phyloP scores from a whole-genome alignment of 2,113 vertebrate genomes.

The Nestor notabilis region DNA sequence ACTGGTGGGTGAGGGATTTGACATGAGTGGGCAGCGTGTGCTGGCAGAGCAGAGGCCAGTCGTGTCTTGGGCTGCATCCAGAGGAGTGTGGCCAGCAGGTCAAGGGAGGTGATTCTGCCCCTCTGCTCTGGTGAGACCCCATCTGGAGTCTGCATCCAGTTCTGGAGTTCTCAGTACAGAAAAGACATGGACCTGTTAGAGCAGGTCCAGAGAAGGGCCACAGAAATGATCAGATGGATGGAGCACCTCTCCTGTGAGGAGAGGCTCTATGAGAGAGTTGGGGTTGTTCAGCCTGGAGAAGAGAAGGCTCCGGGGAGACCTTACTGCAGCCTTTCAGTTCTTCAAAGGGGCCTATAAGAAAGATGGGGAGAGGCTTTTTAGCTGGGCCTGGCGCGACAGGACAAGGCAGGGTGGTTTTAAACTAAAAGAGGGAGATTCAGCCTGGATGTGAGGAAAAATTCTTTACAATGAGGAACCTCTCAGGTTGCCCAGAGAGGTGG shows the following conservation, averaged over 20 bases:
- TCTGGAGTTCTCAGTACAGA: background rate
- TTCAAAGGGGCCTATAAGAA: background rate
- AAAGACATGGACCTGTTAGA: background rate
- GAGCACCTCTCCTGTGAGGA: background rate
- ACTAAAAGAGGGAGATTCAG: background rate
- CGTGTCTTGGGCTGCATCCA: background rate
- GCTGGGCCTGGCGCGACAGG: background rate
- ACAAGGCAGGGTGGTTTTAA: background rate
- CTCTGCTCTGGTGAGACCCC: background rate
- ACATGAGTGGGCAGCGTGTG: background rate
- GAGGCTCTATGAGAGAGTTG: background rate
- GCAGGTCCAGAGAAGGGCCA: background rate
- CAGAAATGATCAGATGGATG: background rate
- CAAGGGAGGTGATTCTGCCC: background rate
- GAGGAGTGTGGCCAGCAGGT: background rate
- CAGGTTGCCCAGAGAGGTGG: background rate
- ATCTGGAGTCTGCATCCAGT: background rate
- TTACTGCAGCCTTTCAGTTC: background rate
- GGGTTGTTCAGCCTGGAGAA: background rate
- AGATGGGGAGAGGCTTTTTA: background rate
- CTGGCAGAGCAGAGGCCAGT: background rate
- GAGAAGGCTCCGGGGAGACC: background rate
- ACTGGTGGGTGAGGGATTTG: background rate
- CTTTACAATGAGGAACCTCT: background rate
- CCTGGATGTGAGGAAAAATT: background rate